Conservation (phyloP, 2,888 invertebrate genomes). For the Chloroclysta siterata region DNA sequence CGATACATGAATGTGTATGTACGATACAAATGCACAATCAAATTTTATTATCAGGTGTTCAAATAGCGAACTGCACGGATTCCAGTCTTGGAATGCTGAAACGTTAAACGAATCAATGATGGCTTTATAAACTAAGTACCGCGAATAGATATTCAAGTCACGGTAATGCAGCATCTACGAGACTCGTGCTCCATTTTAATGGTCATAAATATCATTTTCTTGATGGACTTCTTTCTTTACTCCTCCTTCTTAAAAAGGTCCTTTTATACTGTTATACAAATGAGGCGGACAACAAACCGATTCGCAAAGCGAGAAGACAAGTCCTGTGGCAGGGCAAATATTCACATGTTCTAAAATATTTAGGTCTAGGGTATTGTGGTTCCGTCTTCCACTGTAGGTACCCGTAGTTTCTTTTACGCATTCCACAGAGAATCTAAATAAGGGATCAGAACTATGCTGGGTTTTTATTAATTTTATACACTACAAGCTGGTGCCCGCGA, state of each 20-base stretch:
- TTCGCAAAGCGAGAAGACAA: no score
- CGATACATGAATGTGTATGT: slow-evolving; percentile 42
- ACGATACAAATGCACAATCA: slow-evolving; percentile 42
- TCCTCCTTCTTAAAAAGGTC: neutral
- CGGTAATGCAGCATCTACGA: slow-evolving; percentile 39
- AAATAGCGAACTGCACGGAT: slow-evolving; percentile 34
- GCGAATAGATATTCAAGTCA: slow-evolving; percentile 39
- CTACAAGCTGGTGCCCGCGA: no score
- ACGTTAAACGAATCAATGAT: slow-evolving; percentile 35
- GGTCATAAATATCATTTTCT: slow-evolving; percentile 39
- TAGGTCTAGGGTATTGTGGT: no score
- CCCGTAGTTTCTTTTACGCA: no score
- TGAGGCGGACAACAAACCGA: no score
- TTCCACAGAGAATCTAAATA: no score
- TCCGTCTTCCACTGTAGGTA: no score
- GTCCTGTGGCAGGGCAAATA: no score
- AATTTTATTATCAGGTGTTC: slow-evolving; percentile 45
- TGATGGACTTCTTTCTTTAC: neutral
- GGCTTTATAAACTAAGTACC: slow-evolving; percentile 37
- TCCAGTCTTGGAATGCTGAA: slow-evolving; percentile 30
- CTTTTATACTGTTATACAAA: no score
- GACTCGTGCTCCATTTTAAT: slow-evolving; percentile 53
- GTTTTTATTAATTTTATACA: no score
- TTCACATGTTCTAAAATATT: no score
- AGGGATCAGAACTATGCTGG: no score